Conservation (phyloP, 30 jellyfish, hydroid and myxozoan genomes). For the Turritopsis rubra region DNA sequence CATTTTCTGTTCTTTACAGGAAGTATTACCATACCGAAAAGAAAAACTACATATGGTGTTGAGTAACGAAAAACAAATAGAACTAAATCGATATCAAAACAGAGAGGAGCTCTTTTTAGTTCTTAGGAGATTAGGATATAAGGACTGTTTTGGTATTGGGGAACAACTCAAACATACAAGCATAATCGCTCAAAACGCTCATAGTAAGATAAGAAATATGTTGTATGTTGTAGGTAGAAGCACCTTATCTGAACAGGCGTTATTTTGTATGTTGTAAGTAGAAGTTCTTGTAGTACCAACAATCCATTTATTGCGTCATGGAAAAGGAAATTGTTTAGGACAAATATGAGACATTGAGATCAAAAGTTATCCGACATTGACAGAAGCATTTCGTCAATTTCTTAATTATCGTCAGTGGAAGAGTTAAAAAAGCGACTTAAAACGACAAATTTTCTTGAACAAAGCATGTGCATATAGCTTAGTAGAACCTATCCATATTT, state of each 20-base stretch:
- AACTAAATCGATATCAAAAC: neutral
- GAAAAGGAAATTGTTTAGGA: neutral
- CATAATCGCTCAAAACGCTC: neutral
- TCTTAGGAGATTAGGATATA: neutral
- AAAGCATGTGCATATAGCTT: too few species aligned
- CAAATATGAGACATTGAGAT: neutral
- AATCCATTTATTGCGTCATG: neutral
- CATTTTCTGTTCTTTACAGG: neutral
- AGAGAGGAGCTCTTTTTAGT: neutral
- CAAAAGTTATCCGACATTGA: neutral
- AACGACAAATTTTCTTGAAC: neutral
- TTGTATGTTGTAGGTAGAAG: too few species aligned
- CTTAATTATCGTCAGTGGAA: slow-evolving; percentile 8
- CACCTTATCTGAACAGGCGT: neutral
- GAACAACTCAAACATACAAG: neutral
- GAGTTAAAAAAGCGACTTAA: neutral
- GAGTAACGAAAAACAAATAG: neutral
- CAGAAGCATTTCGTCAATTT: neutral
- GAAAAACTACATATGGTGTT: neutral
- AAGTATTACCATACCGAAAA: slow-evolving; percentile 4
- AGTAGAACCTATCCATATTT: too few species aligned
- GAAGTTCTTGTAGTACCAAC: slow-evolving; percentile 1
- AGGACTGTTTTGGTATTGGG: slow-evolving; percentile 1
- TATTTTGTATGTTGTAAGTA: neutral
- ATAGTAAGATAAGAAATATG: too few species aligned